Percentiles rank a stretch among this genome's conserved stretches.
These are phyloP conservation scores for Chamaea fasciata DNA, from an alignment of 2,113 vertebrate genomes.

Conservation along the genomic window DNA sequence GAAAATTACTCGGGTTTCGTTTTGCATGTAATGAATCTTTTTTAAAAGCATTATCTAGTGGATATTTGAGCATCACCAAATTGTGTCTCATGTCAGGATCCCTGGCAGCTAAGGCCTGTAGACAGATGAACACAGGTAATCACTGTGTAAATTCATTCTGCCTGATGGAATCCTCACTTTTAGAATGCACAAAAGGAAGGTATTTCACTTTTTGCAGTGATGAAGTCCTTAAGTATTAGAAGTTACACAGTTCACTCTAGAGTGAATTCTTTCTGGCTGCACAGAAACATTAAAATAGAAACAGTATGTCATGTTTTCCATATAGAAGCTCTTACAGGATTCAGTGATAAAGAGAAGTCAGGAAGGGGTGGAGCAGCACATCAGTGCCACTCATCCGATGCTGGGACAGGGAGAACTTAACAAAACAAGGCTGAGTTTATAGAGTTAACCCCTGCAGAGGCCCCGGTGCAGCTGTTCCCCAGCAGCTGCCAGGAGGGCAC, in stretches of 20 bases:
- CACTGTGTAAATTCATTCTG: neutral
- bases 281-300: neutral
- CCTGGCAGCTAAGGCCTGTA: neutral
- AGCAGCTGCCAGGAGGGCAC: neutral
- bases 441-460: neutral
- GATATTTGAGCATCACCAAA: neutral
- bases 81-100: neutral
- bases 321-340: neutral
- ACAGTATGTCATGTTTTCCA: neutral
- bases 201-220: neutral
- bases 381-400: neutral
- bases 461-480: neutral
- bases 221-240: neutral
- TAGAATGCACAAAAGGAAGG: neutral
- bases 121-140: neutral
- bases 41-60: neutral
- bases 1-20: neutral
- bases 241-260: neutral
- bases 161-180: neutral
- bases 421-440: neutral
- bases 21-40: neutral
- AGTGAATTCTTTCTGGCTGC: fast-evolving
- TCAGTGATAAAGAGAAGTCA: neutral
- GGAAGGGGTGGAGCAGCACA: slow-evolving; percentile 44
- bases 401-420: neutral